phyloP scores from a whole-genome alignment of 2,113 vertebrate species.

The Notarius lentiginosus region DNA sequence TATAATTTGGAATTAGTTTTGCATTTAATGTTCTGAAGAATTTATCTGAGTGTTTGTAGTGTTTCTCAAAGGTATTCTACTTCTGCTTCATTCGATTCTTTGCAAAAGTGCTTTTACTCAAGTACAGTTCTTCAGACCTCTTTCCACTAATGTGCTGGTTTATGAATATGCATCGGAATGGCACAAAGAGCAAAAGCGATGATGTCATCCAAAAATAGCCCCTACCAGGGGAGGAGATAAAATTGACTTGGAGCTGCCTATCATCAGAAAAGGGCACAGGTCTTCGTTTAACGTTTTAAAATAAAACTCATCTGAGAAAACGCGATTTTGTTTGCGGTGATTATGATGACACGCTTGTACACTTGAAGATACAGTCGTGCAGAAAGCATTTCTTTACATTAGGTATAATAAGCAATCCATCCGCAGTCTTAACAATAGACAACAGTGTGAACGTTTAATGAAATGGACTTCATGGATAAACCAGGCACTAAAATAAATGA shows the following conservation, averaged over 20 bases:
- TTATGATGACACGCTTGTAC: not conserved
- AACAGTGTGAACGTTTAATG: not conserved
- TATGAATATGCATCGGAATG: constrained; percentile 35
- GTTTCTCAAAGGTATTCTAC: not conserved
- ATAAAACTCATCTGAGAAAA: not conserved
- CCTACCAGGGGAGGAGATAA: constrained; percentile 43
- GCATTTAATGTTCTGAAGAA: not conserved
- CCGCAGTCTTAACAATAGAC: not conserved
- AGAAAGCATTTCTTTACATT: not conserved
- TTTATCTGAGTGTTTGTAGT: not conserved
- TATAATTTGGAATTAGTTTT: not conserved
- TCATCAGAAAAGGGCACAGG: constrained; percentile 14
- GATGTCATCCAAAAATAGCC: constrained; percentile 50
- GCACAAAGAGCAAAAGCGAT: constrained; percentile 44
- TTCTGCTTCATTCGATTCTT: not conserved
- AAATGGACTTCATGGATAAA: not conserved
- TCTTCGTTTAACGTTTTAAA: constrained; percentile 26
- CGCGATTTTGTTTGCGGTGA: not conserved
- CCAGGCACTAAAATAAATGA: constrained; percentile 36
- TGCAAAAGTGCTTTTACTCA: not conserved
- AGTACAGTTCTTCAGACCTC: not conserved
- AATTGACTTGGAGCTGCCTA: constrained; percentile 38
- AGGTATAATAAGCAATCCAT: not conserved
- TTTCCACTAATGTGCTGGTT: not conserved
- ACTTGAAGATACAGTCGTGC: not conserved